phyloP scores from a whole-genome alignment of 1,140 invertebrate species.

The Pseudoatta argentina region DNA sequence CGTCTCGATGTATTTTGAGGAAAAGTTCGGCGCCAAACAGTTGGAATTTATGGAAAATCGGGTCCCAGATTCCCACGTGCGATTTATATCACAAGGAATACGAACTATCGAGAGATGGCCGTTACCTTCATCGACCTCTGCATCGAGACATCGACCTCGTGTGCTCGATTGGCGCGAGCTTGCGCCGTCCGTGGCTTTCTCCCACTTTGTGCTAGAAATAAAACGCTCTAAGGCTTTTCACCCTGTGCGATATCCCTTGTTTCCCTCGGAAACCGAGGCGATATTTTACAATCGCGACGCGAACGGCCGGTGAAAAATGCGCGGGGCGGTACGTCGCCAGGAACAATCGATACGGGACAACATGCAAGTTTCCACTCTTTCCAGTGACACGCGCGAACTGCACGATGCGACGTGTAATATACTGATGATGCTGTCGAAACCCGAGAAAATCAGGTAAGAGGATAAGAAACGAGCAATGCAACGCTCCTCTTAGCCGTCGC shows the following conservation, averaged over 20 bases:
- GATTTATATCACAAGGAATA: slow-evolving; percentile 23
- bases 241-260: neutral
- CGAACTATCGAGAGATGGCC: slow-evolving; percentile 53
- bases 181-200: slow-evolving; percentile 50
- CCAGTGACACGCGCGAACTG: slow-evolving; percentile 16
- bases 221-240: slow-evolving; percentile 36
- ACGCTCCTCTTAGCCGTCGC: neutral
- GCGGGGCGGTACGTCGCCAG: neutral
- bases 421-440: slow-evolving; percentile 13
- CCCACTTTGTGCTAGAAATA: slow-evolving; percentile 31
- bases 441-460: slow-evolving; percentile 46
- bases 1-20: neutral
- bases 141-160: slow-evolving; percentile 42
- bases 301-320: slow-evolving; percentile 50
- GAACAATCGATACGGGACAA: neutral
- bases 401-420: slow-evolving; percentile 6
- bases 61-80: slow-evolving; percentile 1
- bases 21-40: neutral
- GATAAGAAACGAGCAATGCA: neutral
- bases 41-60: slow-evolving; percentile 15
- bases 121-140: neutral
- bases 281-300: slow-evolving; percentile 46
- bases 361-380: neutral
- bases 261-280: slow-evolving; percentile 38
- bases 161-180: slow-evolving; percentile 21